These are phyloP conservation scores for Arremon brunneinucha DNA, from an alignment of 2,797 vertebrate genomes.

Conservation along the genomic window DNA sequence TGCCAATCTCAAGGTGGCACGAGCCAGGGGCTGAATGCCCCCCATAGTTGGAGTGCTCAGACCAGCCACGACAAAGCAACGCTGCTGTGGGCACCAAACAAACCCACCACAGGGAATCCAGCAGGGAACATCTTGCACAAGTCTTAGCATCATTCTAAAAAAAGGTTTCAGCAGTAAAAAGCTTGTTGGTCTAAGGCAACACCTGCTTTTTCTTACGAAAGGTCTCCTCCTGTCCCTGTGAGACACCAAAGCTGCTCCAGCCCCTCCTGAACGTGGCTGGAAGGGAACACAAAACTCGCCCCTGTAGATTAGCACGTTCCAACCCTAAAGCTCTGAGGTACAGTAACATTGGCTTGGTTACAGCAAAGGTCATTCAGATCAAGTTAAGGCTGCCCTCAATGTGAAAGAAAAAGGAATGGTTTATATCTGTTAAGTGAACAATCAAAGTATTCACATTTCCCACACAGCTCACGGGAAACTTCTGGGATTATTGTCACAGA, in stretches of 20 bases:
- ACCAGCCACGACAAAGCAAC: fast-evolving
- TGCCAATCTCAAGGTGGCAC: background rate
- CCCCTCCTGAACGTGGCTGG: background rate
- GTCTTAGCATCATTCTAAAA: background rate
- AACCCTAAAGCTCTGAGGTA: background rate
- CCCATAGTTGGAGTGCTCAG: background rate
- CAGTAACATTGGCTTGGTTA: background rate
- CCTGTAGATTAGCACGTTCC: background rate
- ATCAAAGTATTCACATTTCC: fast-evolving
- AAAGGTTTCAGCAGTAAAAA: background rate
- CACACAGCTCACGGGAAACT: background rate
- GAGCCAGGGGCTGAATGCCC: background rate
- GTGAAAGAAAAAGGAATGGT: background rate
- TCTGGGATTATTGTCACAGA: background rate
- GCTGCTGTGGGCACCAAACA: background rate
- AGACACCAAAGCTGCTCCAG: background rate
- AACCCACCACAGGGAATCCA: no score
- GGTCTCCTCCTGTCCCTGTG: background rate
- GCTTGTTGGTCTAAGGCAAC: background rate
- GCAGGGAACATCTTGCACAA: background rate
- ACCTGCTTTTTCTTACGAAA: background rate
- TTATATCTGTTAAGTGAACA: background rate
- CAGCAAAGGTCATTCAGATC: background rate
- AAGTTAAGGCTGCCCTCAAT: background rate
- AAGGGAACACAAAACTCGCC: background rate